Conservation (phyloP, 2,113 vertebrate genomes). For the Hydropotes inermis region DNA sequence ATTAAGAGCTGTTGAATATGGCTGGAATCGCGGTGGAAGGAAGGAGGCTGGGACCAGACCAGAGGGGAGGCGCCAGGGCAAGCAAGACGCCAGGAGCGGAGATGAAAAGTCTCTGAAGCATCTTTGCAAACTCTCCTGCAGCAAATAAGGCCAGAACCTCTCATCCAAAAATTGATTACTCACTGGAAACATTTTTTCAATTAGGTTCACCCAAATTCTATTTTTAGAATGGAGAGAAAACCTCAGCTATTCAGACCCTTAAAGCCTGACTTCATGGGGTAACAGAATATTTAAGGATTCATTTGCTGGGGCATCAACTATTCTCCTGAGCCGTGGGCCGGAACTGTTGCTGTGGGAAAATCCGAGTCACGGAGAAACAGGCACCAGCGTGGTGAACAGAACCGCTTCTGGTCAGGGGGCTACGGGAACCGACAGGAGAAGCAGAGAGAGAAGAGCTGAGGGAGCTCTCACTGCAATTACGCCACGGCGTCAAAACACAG, state of each 20-base stretch:
- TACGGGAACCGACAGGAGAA: background rate
- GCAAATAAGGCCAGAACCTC: too few species aligned
- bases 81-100: accelerated
- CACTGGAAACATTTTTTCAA: background rate
- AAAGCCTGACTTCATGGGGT: background rate
- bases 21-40: background rate
- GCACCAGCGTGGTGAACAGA: background rate
- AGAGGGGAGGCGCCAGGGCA: accelerated
- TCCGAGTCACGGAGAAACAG: background rate
- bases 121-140: background rate
- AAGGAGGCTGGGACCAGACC: background rate
- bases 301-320: background rate
- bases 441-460: background rate
- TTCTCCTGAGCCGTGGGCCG: background rate
- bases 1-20: background rate
- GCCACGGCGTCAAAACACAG: background rate
- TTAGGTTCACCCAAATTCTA: background rate
- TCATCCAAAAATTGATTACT: background rate
- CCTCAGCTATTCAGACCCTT: background rate
- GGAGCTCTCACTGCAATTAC: background rate
- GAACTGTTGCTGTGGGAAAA: background rate
- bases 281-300: background rate
- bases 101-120: accelerated
- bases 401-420: background rate
- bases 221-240: background rate